These are phyloP conservation scores for Anoplopoma fimbria DNA, from an alignment of 2,113 vertebrate species.

Conservation along the genomic window DNA sequence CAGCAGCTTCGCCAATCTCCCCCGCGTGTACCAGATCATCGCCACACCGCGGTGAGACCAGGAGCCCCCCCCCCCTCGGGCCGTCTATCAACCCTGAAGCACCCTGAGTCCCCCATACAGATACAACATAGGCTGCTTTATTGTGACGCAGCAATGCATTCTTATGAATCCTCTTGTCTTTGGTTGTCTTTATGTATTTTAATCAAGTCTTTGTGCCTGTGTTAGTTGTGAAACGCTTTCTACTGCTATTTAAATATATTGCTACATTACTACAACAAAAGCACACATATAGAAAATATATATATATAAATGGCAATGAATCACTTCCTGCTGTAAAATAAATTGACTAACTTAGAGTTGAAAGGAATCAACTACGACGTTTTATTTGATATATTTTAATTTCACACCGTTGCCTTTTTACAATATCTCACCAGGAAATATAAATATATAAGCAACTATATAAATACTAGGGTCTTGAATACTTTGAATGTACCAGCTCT, in stretches of 20 bases:
- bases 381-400: too few species aligned
- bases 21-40: slow-evolving; percentile 69
- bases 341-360: too few species aligned
- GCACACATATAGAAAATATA: too few species aligned
- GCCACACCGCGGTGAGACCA: slow-evolving; percentile 71
- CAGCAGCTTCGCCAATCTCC: slow-evolving; percentile 76
- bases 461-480: too few species aligned
- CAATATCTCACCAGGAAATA: too few species aligned
- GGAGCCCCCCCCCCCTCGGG: background rate
- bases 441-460: too few species aligned
- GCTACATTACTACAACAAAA: background rate
- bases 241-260: background rate
- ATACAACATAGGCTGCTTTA: background rate
- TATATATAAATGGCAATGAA: background rate
- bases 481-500: too few species aligned
- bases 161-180: background rate
- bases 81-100: background rate
- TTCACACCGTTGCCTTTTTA: too few species aligned
- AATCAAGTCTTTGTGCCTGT: background rate
- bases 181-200: background rate
- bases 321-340: background rate
- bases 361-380: too few species aligned
- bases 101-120: background rate
- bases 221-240: background rate
- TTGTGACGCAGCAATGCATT: background rate